Conservation (phyloP, 1,140 invertebrate genomes). For the Heliothis subflexa region DNA sequence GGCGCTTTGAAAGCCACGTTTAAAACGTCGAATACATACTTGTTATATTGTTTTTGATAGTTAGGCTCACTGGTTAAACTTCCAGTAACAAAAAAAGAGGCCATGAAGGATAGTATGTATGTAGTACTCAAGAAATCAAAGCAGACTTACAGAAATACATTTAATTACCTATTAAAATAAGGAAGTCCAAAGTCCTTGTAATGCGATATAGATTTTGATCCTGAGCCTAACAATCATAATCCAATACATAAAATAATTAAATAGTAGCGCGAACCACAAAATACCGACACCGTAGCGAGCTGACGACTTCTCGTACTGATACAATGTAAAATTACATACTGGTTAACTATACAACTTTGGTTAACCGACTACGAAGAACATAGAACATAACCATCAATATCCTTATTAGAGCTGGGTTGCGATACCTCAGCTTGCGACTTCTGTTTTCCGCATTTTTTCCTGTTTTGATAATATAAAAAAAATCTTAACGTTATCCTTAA, state of each 20-base stretch:
- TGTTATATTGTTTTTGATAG: slow-evolving; percentile 17
- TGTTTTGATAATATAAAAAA: slow-evolving; percentile 27
- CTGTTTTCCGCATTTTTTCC: slow-evolving; percentile 21
- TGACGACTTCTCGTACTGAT: slow-evolving; percentile 58
- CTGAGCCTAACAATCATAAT: slow-evolving; percentile 30
- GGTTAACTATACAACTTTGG: slow-evolving; percentile 56
- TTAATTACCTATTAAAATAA: neutral
- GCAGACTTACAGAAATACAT: neutral
- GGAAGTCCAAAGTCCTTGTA: neutral
- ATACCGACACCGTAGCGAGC: slow-evolving; percentile 50
- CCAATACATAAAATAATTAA: slow-evolving; percentile 8
- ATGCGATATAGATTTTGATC: neutral
- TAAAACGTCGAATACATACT: slow-evolving; percentile 25
- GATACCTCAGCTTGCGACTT: slow-evolving; percentile 35
- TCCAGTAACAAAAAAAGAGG: slow-evolving; percentile 26
- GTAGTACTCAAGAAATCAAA: slow-evolving; percentile 1
- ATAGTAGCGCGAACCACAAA: slow-evolving; percentile 27
- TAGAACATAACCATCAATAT: slow-evolving; percentile 40
- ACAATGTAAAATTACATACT: slow-evolving; percentile 54
- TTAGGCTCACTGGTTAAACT: slow-evolving; percentile 6
- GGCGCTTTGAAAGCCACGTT: slow-evolving; percentile 35
- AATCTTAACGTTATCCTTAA: slow-evolving; percentile 43
- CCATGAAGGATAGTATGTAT: slow-evolving; percentile 3
- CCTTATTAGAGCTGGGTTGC: slow-evolving; percentile 36
- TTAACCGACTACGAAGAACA: slow-evolving; percentile 53